These are phyloP conservation scores for Abramis brama DNA, from an alignment of 2,113 vertebrate genomes.

Conservation along the genomic window DNA sequence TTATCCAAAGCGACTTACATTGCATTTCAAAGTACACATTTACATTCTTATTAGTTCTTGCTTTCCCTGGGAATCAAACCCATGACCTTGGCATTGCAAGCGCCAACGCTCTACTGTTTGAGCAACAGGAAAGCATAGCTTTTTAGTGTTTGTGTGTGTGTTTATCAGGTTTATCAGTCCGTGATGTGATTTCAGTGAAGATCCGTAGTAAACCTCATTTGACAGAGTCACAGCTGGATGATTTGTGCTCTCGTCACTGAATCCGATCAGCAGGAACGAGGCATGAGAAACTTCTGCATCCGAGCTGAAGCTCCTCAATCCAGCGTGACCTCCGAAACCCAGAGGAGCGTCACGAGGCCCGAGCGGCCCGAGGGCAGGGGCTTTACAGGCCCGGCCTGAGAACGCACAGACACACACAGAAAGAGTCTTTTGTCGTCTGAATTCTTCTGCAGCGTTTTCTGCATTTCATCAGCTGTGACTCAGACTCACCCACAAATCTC, in stretches of 20 bases:
- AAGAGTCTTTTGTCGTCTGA: constrained; percentile 48
- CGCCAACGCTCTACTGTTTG: no score
- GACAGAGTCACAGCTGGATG: background rate
- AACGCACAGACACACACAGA: constrained; percentile 11
- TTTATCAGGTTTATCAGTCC: background rate
- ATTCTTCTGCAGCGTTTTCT: constrained; percentile 58
- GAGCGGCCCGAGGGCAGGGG: background rate
- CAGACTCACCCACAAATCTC: constrained; percentile 39
- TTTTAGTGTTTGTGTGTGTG: no score
- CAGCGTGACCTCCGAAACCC: constrained; percentile 29
- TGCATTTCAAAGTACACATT: no score
- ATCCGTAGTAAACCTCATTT: background rate
- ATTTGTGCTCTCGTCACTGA: background rate
- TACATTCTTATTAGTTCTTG: no score
- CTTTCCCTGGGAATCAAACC: no score
- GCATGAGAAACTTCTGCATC: background rate
- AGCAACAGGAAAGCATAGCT: no score
- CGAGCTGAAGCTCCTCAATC: background rate
- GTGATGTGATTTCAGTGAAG: background rate
- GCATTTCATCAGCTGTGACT: constrained; percentile 58
- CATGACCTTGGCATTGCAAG: no score
- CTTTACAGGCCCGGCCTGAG: background rate
- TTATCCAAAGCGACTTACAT: no score
- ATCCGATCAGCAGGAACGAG: background rate
- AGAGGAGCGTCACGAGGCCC: constrained; percentile 14